Conservation (phyloP, 1,140 invertebrate species). For the Drosophila kurseongensis region DNA sequence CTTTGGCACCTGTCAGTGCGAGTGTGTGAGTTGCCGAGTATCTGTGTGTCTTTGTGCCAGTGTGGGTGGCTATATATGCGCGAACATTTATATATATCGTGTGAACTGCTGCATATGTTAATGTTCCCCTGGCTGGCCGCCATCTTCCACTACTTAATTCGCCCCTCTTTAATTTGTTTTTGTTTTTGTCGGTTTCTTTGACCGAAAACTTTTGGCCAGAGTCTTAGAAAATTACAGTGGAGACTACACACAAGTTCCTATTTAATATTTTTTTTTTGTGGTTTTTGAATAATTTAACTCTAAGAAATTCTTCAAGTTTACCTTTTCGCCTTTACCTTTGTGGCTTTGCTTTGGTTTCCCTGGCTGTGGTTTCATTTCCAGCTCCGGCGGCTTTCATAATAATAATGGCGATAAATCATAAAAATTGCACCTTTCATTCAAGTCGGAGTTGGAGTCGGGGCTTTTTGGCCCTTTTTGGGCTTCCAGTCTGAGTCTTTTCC, state of each 20-base stretch:
- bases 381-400: conserved; percentile 73
- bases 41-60: conserved; percentile 21
- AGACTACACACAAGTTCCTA: conserved; percentile 37
- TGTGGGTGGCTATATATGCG: conserved; percentile 48
- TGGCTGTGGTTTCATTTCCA: conserved; percentile 49
- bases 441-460: conserved; percentile 45
- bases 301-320: conserved; percentile 65
- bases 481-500: conserved; percentile 18
- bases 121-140: conserved; percentile 57
- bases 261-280: conserved; percentile 32
- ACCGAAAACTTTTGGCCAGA: conserved; percentile 34
- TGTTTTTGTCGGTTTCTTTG: conserved; percentile 50
- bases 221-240: conserved; percentile 70
- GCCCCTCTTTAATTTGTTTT: conserved; percentile 67
- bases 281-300: conserved; percentile 76
- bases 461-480: conserved; percentile 20
- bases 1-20: conserved; percentile 72
- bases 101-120: conserved; percentile 79
- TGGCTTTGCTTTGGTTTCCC: conserved; percentile 45
- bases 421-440: conserved; percentile 84
- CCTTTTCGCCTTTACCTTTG: conserved; percentile 48
- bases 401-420: conserved; percentile 83
- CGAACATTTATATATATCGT: conserved; percentile 63
- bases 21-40: conserved; percentile 19
- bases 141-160: conserved; percentile 58